These are phyloP conservation scores for Nomada fucata DNA, from an alignment of 2,888 invertebrate genomes.

Conservation along the genomic window DNA sequence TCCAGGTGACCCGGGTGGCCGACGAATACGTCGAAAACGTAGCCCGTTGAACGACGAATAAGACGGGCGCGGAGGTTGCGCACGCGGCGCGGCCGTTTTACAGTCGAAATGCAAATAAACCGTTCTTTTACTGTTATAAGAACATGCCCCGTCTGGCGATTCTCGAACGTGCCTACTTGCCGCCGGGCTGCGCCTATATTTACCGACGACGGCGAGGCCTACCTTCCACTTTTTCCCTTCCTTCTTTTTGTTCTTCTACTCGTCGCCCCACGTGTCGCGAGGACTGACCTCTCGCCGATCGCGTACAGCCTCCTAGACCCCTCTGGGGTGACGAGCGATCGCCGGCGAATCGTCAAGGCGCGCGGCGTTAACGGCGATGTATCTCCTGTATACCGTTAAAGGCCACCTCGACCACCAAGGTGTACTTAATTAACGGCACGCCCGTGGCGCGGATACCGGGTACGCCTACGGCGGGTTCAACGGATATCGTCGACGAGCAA, in stretches of 20 bases:
- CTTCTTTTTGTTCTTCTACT: conserved; percentile 37
- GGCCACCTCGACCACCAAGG: conserved; percentile 60
- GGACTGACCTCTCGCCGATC: conserved; percentile 60
- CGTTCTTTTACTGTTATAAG: conserved; percentile 70
- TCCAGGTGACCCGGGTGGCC: no score
- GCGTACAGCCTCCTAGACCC: not conserved
- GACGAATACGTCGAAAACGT: conserved; percentile 42
- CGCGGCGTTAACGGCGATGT: conserved; percentile 68
- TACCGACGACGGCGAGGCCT: conserved; percentile 53
- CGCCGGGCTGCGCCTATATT: conserved; percentile 71
- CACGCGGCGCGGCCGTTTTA: conserved; percentile 8
- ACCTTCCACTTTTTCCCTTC: conserved; percentile 1
- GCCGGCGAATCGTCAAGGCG: conserved; percentile 61
- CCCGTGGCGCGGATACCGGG: conserved; percentile 47
- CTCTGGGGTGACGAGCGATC: conserved; percentile 56
- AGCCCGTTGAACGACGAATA: conserved; percentile 19
- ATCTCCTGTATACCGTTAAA: conserved; percentile 76
- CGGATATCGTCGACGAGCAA: conserved; percentile 53
- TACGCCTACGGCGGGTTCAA: conserved; percentile 48
- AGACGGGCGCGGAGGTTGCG: not conserved
- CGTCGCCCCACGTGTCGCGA: conserved; percentile 48
- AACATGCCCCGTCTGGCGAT: conserved; percentile 57
- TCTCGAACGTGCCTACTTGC: conserved; percentile 51
- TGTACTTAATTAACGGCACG: conserved; percentile 74
- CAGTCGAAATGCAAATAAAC: conserved; percentile 67